phyloP scores from a whole-genome alignment of 2,797 vertebrate genomes.

The Sebastes nivosus region DNA sequence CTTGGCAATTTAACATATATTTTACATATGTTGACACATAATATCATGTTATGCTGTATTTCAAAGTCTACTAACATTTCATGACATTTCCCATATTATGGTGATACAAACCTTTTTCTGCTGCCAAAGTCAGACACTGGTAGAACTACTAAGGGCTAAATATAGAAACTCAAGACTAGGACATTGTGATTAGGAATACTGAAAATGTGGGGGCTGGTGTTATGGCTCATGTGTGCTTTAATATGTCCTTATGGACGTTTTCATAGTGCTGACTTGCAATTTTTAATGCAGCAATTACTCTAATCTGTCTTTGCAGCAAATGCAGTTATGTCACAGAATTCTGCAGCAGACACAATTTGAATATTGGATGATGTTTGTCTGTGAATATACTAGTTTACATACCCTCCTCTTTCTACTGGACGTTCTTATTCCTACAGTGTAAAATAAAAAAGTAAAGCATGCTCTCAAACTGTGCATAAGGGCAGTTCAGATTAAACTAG shows the following conservation, averaged over 20 bases:
- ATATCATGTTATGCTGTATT: not conserved
- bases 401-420: not conserved
- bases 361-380: not conserved
- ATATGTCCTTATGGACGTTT: not conserved
- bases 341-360: not conserved
- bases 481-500: not conserved
- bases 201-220: not conserved
- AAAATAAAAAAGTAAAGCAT: not conserved
- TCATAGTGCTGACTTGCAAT: slow-evolving; percentile 21
- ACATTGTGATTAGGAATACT: not conserved
- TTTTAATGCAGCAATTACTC: slow-evolving; percentile 12
- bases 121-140: not conserved
- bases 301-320: slow-evolving; percentile 6
- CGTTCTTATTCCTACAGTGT: not conserved
- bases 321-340: slow-evolving; percentile 24
- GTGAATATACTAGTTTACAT: not conserved
- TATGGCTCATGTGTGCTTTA: not conserved
- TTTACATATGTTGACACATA: not conserved
- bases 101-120: not conserved
- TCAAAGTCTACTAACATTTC: too few species aligned
- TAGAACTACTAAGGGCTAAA: slow-evolving; percentile 1
- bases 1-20: not conserved
- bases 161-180: slow-evolving; percentile 4
- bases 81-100: not conserved
- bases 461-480: not conserved